Conservation (phyloP, 2,888 invertebrate species). For the Eupithecia tripunctaria region DNA sequence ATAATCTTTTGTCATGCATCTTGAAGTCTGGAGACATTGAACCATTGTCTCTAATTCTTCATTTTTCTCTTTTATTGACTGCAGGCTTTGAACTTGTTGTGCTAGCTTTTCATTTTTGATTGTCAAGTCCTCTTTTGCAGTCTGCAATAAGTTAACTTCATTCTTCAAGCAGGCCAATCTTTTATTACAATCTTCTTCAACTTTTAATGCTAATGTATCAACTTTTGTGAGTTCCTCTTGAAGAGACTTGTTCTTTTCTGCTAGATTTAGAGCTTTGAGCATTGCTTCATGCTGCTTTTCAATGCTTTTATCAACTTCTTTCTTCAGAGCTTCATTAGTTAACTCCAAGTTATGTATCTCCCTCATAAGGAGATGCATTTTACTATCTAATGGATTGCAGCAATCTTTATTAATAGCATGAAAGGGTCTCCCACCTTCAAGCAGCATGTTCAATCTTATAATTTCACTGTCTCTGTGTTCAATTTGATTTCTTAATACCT, state of each 20-base stretch:
- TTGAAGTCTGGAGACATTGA: conserved; percentile 56
- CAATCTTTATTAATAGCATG: conserved; percentile 87
- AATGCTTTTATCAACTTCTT: conserved; percentile 82
- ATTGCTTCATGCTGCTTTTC: conserved; percentile 92
- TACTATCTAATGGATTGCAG: conserved; percentile 83
- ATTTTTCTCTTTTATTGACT: conserved; percentile 3
- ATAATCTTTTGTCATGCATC: conserved; percentile 46
- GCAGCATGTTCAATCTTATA: conserved; percentile 86
- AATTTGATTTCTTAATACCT: conserved; percentile 70
- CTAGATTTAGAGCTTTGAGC: conserved; percentile 88
- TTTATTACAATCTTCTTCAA: conserved; percentile 90
- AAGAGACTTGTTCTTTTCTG: conserved; percentile 88
- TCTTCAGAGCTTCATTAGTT: conserved; percentile 79
- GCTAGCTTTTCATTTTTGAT: conserved; percentile 80
- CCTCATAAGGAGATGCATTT: conserved; percentile 84
- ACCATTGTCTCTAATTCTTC: conserved; percentile 41
- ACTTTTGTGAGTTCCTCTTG: conserved; percentile 89
- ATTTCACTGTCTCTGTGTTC: conserved; percentile 88
- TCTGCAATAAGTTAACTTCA: conserved; percentile 85
- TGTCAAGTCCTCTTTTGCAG: conserved; percentile 78
- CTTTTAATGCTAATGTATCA: conserved; percentile 89
- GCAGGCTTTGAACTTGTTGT: conserved; percentile 72
- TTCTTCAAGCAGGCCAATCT: conserved; percentile 86
- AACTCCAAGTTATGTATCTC: conserved; percentile 85
- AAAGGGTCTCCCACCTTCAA: conserved; percentile 89